Base-by-base conservation (phyloP, 2,888 invertebrate genomes). In the Drosophila neonasuta region DNA sequence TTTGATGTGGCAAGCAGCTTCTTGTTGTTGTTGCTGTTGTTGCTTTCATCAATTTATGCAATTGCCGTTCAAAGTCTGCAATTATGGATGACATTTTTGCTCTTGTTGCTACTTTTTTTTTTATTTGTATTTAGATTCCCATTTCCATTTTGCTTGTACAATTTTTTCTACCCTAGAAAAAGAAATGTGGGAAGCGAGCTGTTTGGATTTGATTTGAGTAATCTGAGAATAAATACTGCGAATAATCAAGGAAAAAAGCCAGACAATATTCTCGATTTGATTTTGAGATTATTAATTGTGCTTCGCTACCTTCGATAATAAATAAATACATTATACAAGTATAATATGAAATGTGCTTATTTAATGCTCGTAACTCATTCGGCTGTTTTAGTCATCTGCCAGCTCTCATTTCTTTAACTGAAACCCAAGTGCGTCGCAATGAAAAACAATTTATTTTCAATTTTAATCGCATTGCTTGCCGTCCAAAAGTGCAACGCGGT, bases 81-180 rank as follows among this genome's bases (percentile, higher is more conserved):
- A 87, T 88, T 88, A 86, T 87, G 79, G 76, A 75, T 77, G 83
- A 77, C 86, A 78, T 87, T 85, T 75, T 73, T 73, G 71, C 67
- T 69, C 71, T 79, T 85, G 79, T 79, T 76, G 72, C 61, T 65
- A 30, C 45, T 62, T 36, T 48, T 42, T 55, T 70, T 65, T 65
- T 61, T 24, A 49, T 54, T 51, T 24, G 6, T 1, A n/a, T 36
- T 36, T 57, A 29, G 34, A 58, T 70, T 55, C 42, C 45, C 54
- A 73, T 64, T 69, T 69, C 39, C 61, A 54, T 42, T 62, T 62
- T 29, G 32, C 46, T 45, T 36, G 13, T 24, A 24, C 8, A 36
- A 39, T n/a, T 20, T 55, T 51, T 51, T 44, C 7, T 48, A 48
- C 45, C 4, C 34, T 36, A 13, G 20, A 6, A 44, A 42, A 32